These are phyloP conservation scores for Pelecanoides urinatrix DNA, from an alignment of 2,113 vertebrate species.

Conservation along the genomic window DNA sequence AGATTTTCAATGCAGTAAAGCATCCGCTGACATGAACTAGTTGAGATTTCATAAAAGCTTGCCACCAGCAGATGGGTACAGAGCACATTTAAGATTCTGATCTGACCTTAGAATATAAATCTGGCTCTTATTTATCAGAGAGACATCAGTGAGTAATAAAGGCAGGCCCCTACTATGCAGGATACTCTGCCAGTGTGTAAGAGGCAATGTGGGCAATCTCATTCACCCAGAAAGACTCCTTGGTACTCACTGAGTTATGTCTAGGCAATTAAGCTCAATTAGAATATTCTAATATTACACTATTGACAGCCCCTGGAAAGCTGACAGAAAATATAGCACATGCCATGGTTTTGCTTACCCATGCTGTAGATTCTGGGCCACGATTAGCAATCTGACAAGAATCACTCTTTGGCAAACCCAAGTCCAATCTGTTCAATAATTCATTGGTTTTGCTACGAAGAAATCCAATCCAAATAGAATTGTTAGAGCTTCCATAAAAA, in stretches of 20 bases:
- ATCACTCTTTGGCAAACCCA: neutral
- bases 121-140: neutral
- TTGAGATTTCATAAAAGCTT: neutral
- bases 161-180: neutral
- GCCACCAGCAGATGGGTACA: neutral
- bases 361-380: conserved; percentile 17
- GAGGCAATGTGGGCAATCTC: neutral
- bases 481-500: conserved; percentile 54
- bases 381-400: neutral
- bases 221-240: neutral
- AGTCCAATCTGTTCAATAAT: conserved; percentile 63
- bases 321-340: neutral
- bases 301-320: conserved; percentile 40
- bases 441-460: conserved; percentile 63
- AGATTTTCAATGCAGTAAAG: neutral
- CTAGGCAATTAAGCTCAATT: conserved; percentile 4
- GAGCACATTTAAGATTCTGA: neutral
- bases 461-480: conserved; percentile 60
- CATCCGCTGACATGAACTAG: neutral
- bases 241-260: neutral
- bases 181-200: neutral
- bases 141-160: neutral
- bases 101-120: neutral
- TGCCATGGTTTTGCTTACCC: conserved; percentile 56
- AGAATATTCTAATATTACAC: neutral